These are phyloP conservation scores for Anadara kagoshimensis DNA, from an alignment of 1,140 invertebrate genomes.

Conservation along the genomic window DNA sequence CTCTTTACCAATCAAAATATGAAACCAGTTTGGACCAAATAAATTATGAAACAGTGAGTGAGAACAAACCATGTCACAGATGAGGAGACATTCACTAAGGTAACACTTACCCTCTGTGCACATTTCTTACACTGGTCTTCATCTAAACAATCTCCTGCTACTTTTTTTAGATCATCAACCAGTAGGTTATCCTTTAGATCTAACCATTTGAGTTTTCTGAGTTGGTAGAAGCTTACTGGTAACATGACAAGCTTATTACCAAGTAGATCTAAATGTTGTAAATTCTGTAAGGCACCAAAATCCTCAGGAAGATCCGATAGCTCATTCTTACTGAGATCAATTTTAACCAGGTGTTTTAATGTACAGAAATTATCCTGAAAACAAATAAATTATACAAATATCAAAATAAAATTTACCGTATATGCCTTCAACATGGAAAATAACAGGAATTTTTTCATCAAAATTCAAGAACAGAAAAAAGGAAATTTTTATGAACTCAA, in stretches of 20 bases:
- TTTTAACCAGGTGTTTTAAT: conserved; percentile 81
- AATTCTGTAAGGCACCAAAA: conserved; percentile 83
- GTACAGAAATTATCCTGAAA: conserved; percentile 78
- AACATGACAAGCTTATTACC: conserved; percentile 80
- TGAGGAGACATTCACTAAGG: too few species aligned
- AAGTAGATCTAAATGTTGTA: conserved; percentile 86
- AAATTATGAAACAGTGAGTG: too few species aligned
- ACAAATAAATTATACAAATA: conserved; percentile 8
- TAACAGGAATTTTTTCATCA: background rate
- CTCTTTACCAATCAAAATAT: too few species aligned
- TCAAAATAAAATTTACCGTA: background rate
- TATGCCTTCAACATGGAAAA: background rate
- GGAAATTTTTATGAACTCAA: background rate
- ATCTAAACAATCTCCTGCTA: conserved; percentile 75
- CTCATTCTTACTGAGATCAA: conserved; percentile 87
- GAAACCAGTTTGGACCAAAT: too few species aligned
- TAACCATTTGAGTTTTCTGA: conserved; percentile 84
- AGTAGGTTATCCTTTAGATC: conserved; percentile 89
- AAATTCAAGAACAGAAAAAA: background rate
- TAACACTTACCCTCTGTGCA: conserved; percentile 61
- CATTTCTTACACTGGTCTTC: conserved; percentile 73
- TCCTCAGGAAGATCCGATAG: conserved; percentile 83
- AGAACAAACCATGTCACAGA: too few species aligned
- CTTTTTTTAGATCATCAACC: conserved; percentile 79
- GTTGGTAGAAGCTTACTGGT: conserved; percentile 82